Evolutionary conservation across 2,797 vertebrate species (phyloP).

Genomic region (Ctenopoma kingsleyae): DNA sequence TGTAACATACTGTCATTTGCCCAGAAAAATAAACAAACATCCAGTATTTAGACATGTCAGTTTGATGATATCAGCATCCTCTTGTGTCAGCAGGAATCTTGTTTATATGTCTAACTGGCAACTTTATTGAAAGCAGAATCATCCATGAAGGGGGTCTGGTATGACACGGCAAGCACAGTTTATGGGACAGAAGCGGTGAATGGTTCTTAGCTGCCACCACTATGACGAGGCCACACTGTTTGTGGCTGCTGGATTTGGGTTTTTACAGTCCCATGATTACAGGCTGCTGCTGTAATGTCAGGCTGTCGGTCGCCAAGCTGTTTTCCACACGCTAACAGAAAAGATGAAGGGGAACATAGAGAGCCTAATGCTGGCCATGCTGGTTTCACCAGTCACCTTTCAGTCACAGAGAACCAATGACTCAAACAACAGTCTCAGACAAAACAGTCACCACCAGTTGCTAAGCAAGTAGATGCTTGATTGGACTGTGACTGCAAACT

Average conservation of each 20-base stretch:
- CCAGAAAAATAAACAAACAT: slow-evolving; percentile 22
- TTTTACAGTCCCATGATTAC: slow-evolving; percentile 88
- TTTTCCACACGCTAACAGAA: slow-evolving; percentile 81
- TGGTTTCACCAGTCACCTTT: slow-evolving; percentile 75
- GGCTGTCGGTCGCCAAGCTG: slow-evolving; percentile 82
- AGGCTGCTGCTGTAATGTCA: slow-evolving; percentile 85
- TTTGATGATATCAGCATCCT: slow-evolving; percentile 33
- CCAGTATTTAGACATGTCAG: slow-evolving; percentile 22
- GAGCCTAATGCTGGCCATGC: slow-evolving; percentile 67
- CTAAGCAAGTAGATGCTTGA: slow-evolving; percentile 66
- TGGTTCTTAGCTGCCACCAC: slow-evolving; percentile 77
- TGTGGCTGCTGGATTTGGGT: slow-evolving; percentile 85
- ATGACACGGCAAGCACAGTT: slow-evolving; percentile 73
- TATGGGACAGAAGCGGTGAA: slow-evolving; percentile 76
- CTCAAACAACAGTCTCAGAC: slow-evolving; percentile 65
- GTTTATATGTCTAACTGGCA: slow-evolving; percentile 56
- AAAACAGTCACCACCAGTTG: slow-evolving; percentile 64
- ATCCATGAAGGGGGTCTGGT: slow-evolving; percentile 77
- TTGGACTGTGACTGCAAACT: slow-evolving; percentile 67
- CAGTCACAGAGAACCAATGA: slow-evolving; percentile 74
- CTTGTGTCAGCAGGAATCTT: slow-evolving; percentile 55
- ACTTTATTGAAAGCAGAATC: slow-evolving; percentile 74
- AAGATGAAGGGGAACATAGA: slow-evolving; percentile 72
- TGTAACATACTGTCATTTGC: slow-evolving; percentile 15
- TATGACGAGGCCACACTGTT: slow-evolving; percentile 84